Evolutionary conservation across 2,797 vertebrate species (phyloP).

Genomic region (Falco peregrinus): DNA sequence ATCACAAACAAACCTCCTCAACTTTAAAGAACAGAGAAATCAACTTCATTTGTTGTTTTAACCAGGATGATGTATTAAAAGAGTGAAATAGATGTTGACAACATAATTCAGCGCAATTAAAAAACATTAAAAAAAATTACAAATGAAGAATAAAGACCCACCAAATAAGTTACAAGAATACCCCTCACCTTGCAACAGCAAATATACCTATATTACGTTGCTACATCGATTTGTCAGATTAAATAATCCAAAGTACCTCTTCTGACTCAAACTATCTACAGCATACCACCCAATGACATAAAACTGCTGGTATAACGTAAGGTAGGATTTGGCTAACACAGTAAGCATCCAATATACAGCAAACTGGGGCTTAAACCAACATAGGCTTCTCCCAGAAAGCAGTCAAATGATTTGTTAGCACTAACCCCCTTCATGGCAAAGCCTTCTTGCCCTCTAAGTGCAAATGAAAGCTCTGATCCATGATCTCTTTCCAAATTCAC

Average conservation of each 20-base stretch:
- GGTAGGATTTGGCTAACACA: neutral
- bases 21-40: neutral
- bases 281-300: neutral
- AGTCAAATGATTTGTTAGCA: neutral
- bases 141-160: neutral
- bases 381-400: neutral
- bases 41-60: neutral
- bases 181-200: neutral
- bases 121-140: neutral
- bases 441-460: neutral
- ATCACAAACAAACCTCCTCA: neutral
- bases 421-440: rapidly evolving
- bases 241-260: neutral
- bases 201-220: neutral
- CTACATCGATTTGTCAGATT: neutral
- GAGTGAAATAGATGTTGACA: neutral
- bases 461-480: neutral
- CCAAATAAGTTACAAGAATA: neutral
- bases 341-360: neutral
- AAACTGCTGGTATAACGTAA: rapidly evolving
- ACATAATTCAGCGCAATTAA: neutral
- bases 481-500: neutral
- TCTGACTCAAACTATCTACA: neutral
- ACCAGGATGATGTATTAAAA: neutral
- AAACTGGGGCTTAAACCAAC: neutral